Percentiles rank a stretch among this genome's conserved stretches.
phyloP scores from a whole-genome alignment of 2,113 vertebrate species.

The Ceyx cyanopectus region DNA sequence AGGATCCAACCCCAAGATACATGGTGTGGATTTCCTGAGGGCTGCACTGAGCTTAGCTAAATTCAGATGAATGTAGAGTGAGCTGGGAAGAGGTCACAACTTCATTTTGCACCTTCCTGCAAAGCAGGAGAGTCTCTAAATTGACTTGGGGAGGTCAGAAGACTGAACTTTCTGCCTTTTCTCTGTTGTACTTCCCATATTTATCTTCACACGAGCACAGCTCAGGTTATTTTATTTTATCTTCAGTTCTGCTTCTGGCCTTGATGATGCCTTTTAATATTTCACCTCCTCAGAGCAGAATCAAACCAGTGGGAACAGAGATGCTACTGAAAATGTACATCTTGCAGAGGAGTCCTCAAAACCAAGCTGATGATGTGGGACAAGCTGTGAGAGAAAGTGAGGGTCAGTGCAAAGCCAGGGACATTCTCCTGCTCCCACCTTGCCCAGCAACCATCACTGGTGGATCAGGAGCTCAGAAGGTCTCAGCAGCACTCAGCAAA shows the following conservation, averaged over 20 bases:
- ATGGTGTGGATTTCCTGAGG: background rate
- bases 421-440: background rate
- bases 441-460: background rate
- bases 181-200: background rate
- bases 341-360: background rate
- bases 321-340: background rate
- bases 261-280: background rate
- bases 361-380: background rate
- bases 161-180: background rate
- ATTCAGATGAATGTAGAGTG: background rate
- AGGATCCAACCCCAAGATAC: background rate
- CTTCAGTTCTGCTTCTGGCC: background rate
- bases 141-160: background rate
- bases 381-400: background rate
- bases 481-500: background rate
- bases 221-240: background rate
- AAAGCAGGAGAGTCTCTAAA: background rate
- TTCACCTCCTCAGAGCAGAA: background rate
- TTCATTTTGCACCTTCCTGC: background rate
- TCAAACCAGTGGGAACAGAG: background rate
- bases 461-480: background rate
- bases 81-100: background rate
- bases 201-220: rapidly evolving
- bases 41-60: background rate
- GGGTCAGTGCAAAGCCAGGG: background rate